phyloP scores from a whole-genome alignment of 2,797 vertebrate species.

The Pseudomugil tenellus region DNA sequence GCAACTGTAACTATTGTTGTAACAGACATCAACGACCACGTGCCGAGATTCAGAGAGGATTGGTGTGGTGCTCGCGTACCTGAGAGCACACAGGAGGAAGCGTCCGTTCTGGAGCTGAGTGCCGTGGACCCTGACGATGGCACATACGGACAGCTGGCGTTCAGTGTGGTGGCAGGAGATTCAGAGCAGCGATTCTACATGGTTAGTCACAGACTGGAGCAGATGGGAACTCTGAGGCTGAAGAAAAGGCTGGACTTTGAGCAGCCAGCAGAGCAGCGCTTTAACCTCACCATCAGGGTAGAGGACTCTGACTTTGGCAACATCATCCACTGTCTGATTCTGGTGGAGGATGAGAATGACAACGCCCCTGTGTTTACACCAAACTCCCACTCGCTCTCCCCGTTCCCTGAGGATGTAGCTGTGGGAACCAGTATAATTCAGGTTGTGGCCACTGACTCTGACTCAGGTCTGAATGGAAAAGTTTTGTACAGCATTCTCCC shows the following conservation, averaged over 20 bases:
- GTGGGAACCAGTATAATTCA: conserved; percentile 83
- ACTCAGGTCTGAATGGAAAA: conserved; percentile 86
- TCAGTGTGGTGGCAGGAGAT: conserved; percentile 86
- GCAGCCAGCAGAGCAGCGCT: conserved; percentile 82
- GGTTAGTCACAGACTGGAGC: conserved; percentile 81
- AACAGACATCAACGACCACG: conserved; percentile 87
- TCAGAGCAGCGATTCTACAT: conserved; percentile 87
- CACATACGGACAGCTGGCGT: conserved; percentile 83
- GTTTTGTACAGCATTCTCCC: conserved; percentile 83
- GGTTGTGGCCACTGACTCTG: conserved; percentile 83
- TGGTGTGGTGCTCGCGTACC: conserved; percentile 80
- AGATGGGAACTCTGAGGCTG: conserved; percentile 84
- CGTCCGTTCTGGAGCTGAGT: conserved; percentile 82
- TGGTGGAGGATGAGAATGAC: conserved; percentile 90
- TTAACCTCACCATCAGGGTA: conserved; percentile 88
- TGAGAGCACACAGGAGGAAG: conserved; percentile 80
- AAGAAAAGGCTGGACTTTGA: conserved; percentile 89
- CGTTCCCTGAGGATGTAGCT: conserved; percentile 83
- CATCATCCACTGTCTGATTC: conserved; percentile 83
- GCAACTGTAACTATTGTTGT: conserved; percentile 85
- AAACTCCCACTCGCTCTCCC: conserved; percentile 71
- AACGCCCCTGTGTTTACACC: conserved; percentile 86
- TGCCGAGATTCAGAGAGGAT: conserved; percentile 83
- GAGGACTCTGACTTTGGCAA: conserved; percentile 88
- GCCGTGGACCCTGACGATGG: conserved; percentile 84